These are phyloP conservation scores for Frankliniella intonsa DNA, from an alignment of 2,888 invertebrate genomes.

Conservation along the genomic window DNA sequence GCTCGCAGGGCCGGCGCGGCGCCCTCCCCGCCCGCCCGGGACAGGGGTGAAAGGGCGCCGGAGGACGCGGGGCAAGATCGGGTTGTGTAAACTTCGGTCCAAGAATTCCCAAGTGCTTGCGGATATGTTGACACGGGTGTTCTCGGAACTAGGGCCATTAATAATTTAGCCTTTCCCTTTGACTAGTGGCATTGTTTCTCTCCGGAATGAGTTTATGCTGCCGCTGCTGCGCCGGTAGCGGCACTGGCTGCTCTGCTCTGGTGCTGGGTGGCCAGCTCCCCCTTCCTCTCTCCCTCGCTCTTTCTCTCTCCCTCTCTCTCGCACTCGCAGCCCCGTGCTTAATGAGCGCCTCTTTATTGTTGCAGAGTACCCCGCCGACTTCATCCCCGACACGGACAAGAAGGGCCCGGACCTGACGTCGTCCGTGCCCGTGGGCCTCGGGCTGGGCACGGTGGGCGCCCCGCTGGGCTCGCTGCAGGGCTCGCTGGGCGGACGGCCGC, in stretches of 20 bases:
- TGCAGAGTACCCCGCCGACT: constrained; percentile 83
- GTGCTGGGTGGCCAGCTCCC: not conserved
- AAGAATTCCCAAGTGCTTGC: constrained; percentile 26
- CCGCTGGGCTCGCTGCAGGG: constrained; percentile 5
- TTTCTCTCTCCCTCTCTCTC: too few species aligned
- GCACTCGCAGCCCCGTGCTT: not conserved
- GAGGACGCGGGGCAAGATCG: not conserved
- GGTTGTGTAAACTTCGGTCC: constrained; percentile 12
- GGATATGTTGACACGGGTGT: constrained; percentile 22
- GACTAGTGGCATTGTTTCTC: constrained; percentile 22
- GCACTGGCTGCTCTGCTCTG: not conserved
- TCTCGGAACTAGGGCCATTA: constrained; percentile 21
- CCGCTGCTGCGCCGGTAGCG: not conserved
- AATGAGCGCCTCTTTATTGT: constrained; percentile 37
- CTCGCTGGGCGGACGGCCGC: not conserved
- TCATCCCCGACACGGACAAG: constrained; percentile 80
- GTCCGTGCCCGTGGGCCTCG: constrained; percentile 42
- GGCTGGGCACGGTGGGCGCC: not conserved
- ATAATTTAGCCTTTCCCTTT: not conserved
- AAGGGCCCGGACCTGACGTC: constrained; percentile 75
- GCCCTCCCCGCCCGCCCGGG: not conserved
- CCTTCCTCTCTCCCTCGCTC: not conserved
- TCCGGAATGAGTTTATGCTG: constrained; percentile 22
- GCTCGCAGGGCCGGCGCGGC: not conserved
- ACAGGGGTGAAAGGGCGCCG: not conserved